These are phyloP conservation scores for Platanista minor DNA, from an alignment of 2,113 vertebrate genomes.

Conservation along the genomic window DNA sequence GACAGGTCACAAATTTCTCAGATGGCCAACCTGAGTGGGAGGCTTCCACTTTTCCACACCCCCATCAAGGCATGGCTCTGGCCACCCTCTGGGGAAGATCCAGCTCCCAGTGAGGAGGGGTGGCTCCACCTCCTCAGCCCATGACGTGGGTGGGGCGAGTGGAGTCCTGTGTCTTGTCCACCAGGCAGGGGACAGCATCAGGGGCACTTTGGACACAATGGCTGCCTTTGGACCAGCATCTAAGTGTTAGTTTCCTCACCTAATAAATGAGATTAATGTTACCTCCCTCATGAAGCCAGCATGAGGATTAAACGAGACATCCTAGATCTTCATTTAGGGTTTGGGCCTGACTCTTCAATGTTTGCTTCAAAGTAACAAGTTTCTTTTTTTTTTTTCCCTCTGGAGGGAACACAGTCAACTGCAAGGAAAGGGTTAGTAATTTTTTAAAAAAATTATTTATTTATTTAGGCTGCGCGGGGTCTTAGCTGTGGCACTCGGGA, in stretches of 20 bases:
- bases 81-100: neutral
- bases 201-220: neutral
- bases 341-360: neutral
- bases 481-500: too few species aligned
- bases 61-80: neutral
- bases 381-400: neutral
- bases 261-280: fast-evolving
- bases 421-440: neutral
- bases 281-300: fast-evolving
- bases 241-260: neutral
- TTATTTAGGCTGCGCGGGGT: neutral
- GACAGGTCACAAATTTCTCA: neutral
- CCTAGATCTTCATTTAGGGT: neutral
- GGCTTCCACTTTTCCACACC: neutral
- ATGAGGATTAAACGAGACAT: neutral
- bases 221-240: neutral
- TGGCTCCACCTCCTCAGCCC: fast-evolving
- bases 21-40: too few species aligned
- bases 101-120: neutral
- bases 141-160: neutral
- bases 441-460: too few species aligned
- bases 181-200: neutral
- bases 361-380: neutral
- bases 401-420: too few species aligned
- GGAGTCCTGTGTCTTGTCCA: neutral